Conservation (phyloP, 2,113 vertebrate genomes). For the Limanda limanda region DNA sequence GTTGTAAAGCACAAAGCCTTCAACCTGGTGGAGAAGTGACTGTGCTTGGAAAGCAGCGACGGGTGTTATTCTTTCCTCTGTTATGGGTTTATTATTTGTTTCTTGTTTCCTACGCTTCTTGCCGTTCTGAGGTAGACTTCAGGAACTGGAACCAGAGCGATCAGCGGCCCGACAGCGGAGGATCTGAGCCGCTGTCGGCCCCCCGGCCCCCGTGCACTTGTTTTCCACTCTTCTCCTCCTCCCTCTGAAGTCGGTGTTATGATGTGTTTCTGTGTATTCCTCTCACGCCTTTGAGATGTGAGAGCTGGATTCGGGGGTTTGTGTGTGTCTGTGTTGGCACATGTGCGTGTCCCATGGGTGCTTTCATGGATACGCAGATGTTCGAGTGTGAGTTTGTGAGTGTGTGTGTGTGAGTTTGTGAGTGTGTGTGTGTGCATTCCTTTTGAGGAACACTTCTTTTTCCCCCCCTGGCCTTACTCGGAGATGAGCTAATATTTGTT, state of each 20-base stretch:
- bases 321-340: slow-evolving; percentile 24
- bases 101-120: background rate
- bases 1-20: background rate
- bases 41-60: slow-evolving; percentile 9
- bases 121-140: slow-evolving; percentile 13
- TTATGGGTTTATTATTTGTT: background rate
- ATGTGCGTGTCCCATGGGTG: slow-evolving; percentile 29
- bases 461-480: slow-evolving; percentile 9
- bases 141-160: slow-evolving; percentile 25
- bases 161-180: slow-evolving; percentile 24
- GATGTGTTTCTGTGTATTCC: slow-evolving; percentile 43
- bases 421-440: slow-evolving; percentile 38
- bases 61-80: background rate
- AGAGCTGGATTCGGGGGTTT: slow-evolving; percentile 23
- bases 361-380: slow-evolving; percentile 47
- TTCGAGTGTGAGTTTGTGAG: background rate
- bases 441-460: slow-evolving; percentile 42
- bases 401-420: too few relatives aligned
- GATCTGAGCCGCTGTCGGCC: slow-evolving; percentile 45
- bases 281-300: slow-evolving; percentile 50
- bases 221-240: slow-evolving; percentile 3
- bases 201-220: slow-evolving; percentile 28
- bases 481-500: slow-evolving; percentile 70
- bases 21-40: background rate
- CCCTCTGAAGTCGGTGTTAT: slow-evolving; percentile 46